Base-by-base conservation (phyloP, 1,140 invertebrate species). In the Procambarus clarkii region DNA sequence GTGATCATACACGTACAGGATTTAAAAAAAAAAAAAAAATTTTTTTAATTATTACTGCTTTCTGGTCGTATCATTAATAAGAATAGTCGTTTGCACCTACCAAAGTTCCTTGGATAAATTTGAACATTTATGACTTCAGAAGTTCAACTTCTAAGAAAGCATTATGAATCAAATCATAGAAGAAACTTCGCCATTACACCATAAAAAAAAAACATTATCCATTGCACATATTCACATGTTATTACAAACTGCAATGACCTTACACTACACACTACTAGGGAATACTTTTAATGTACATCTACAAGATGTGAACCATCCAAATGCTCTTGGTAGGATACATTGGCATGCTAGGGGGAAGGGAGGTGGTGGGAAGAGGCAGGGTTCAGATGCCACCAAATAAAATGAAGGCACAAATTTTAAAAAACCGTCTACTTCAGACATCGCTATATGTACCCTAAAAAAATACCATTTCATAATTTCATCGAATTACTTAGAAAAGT, bases 221-320 rank as follows among this genome's bases (percentile, higher is more conserved):
- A 85, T 85, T 85, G 83, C 83, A 85, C 83, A 71, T 85, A 85
- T 85, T 21, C 48, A 81, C 48, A 54, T 81, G 83, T 85, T 85
- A 85, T 85, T 85, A 85, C 60, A 76, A 85, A 74, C 58, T 74
- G 83, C 83, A 85, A 74, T 85, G 60, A 85, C 60, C 69, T 85
- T 85, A 85, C 46, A 85, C 69, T 45, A 69, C 69, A 85, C 83
- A 74, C 60, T 69, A 69, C 60, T 45, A n/a, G 69, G 69, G 46
- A 85, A 74, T 85, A 85, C 69, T 85, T 85, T 81, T 81, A 81
- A 81, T 81, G 13, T 69, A 85, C 60, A 69, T 85, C 83, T 85
- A 85, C 83, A 85, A 71, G 69, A 85, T 74, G 48, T 85, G 69
- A 85, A 85, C 69, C 69, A 85, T 71, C 69, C 21, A 85, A 69